Percentiles rank a stretch among this genome's conserved stretches.
Conservation (phyloP, 2,888 invertebrate species). For the Adelognathus sp. region DNA sequence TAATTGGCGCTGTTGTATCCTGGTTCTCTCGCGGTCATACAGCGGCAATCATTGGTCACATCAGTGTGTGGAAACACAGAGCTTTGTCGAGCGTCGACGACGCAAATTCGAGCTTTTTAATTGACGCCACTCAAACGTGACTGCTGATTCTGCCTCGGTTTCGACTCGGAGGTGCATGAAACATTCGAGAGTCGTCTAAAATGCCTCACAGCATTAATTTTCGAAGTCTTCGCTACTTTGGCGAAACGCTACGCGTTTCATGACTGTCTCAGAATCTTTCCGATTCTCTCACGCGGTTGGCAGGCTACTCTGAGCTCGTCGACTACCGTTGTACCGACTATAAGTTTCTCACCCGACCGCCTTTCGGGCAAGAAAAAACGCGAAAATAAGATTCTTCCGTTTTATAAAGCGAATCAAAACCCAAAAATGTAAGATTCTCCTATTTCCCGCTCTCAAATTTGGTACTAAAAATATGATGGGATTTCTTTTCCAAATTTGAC, state of each 20-base stretch:
- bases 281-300: neutral
- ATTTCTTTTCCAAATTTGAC: too few relatives aligned
- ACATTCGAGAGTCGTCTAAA: too few relatives aligned
- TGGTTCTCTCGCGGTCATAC: conserved; percentile 50
- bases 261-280: neutral
- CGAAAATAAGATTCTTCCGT: too few relatives aligned
- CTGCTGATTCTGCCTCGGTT: neutral
- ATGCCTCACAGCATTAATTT: conserved; percentile 74
- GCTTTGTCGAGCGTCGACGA: conserved; percentile 61
- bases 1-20: conserved; percentile 62
- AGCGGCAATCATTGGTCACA: conserved; percentile 44
- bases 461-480: too few relatives aligned
- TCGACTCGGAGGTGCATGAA: too few relatives aligned
- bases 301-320: neutral
- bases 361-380: too few relatives aligned
- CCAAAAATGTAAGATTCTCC: too few relatives aligned
- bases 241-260: conserved; percentile 43
- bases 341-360: too few relatives aligned
- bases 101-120: conserved; percentile 68
- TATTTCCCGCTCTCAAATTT: too few relatives aligned
- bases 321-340: conserved; percentile 58
- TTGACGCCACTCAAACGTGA: conserved; percentile 43
- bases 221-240: conserved; percentile 59
- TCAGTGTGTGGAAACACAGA: conserved; percentile 7
- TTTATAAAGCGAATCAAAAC: too few relatives aligned